Percentiles rank a stretch among this genome's conserved stretches.
These are phyloP conservation scores for Cotesia chilonis DNA, from an alignment of 1,140 invertebrate genomes.

Conservation along the genomic window DNA sequence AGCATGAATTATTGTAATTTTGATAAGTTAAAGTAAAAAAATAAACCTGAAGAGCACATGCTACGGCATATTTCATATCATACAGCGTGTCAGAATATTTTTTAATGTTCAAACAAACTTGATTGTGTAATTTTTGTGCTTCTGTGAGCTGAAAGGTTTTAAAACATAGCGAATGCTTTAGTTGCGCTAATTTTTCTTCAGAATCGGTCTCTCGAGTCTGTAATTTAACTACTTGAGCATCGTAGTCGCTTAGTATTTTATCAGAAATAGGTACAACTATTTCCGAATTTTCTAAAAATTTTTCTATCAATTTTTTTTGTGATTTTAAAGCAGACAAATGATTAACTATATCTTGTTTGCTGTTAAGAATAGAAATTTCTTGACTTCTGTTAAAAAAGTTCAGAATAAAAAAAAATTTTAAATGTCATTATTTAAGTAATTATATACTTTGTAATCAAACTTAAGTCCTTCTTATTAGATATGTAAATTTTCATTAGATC, in stretches of 20 bases:
- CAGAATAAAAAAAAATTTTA: neutral
- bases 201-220: neutral
- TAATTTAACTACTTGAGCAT: slow-evolving; percentile 29
- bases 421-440: neutral
- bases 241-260: slow-evolving; percentile 37
- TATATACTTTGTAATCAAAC: slow-evolving; percentile 16
- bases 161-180: slow-evolving; percentile 45
- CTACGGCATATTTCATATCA: slow-evolving; percentile 48
- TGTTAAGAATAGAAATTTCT: neutral
- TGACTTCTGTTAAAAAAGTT: neutral
- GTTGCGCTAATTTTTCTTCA: slow-evolving; percentile 28
- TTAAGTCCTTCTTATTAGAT: slow-evolving; percentile 1
- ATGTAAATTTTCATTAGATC: slow-evolving; percentile 10
- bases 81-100: slow-evolving; percentile 37
- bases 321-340: neutral
- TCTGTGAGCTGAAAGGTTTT: slow-evolving; percentile 41
- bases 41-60: slow-evolving; percentile 40
- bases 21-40: neutral
- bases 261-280: neutral
- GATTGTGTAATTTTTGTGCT: slow-evolving; percentile 32
- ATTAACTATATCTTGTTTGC: neutral
- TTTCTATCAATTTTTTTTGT: slow-evolving; percentile 42
- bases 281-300: slow-evolving; percentile 21
- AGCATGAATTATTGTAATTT: neutral
- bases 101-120: slow-evolving; percentile 34